These are phyloP conservation scores for Cossypha dichroa DNA, from an alignment of 2,797 vertebrate species.

Conservation along the genomic window DNA sequence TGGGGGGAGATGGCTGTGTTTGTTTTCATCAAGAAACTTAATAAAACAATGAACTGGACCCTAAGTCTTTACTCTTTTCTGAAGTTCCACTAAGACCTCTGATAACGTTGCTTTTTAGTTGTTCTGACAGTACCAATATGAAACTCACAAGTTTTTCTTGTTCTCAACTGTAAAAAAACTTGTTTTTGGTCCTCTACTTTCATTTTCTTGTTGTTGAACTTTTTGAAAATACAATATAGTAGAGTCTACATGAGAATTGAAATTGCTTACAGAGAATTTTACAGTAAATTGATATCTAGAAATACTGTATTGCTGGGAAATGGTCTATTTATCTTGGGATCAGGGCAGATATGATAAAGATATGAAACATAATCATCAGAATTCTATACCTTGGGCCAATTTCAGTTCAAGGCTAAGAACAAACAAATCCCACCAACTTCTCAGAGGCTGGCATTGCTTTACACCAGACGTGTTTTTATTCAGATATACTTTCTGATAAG, in stretches of 20 bases:
- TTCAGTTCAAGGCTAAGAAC: background rate
- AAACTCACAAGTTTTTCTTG: background rate
- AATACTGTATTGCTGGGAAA: background rate
- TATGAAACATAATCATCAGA: conserved; percentile 23
- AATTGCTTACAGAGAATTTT: conserved; percentile 49
- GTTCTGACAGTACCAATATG: background rate
- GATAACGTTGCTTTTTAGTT: background rate
- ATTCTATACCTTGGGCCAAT: background rate
- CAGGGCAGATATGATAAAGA: conserved; percentile 41
- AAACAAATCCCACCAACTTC: background rate
- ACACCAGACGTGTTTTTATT: background rate
- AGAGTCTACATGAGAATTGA: conserved; percentile 16
- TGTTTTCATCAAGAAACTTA: background rate
- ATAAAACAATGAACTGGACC: background rate
- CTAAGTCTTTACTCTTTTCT: background rate
- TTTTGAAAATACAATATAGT: conserved; percentile 40
- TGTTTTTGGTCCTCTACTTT: conserved; percentile 19
- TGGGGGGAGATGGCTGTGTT: rapidly evolving
- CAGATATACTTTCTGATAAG: background rate
- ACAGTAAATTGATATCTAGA: conserved; percentile 47
- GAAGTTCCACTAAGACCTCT: background rate
- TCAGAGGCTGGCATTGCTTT: background rate
- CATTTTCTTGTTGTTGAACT: conserved; percentile 28
- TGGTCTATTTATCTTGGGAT: conserved; percentile 39
- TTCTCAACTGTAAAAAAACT: background rate